Conservation (phyloP, 30 jellyfish, hydroid and myxozoan species). For the Euphysa ruthae region DNA sequence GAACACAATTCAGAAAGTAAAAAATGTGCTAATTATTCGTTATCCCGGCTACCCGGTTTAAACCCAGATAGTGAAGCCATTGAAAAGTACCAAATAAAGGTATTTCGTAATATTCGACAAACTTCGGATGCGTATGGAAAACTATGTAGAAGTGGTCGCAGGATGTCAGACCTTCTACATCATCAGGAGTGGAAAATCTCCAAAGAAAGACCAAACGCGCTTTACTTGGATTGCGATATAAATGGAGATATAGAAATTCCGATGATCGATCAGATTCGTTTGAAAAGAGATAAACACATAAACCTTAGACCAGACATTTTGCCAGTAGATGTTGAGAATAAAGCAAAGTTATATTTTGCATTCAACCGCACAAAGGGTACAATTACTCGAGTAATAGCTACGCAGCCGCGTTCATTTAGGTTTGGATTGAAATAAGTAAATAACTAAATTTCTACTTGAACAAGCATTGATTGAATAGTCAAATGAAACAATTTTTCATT, state of each 20-base stretch:
- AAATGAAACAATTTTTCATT: too few species aligned
- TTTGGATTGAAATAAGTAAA: too few species aligned
- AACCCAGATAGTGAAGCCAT: conserved; percentile 73
- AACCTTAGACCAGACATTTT: conserved; percentile 13
- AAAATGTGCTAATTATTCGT: not conserved
- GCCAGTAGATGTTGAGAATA: conserved; percentile 21
- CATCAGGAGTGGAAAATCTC: not conserved
- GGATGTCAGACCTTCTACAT: conserved; percentile 8
- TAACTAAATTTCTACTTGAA: too few species aligned
- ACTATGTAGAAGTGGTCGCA: conserved; percentile 20
- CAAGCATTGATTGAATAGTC: too few species aligned
- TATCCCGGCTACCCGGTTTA: conserved; percentile 78
- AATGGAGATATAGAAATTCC: conserved; percentile 3
- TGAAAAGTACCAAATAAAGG: conserved; percentile 68
- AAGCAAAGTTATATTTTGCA: conserved; percentile 24
- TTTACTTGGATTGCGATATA: not conserved
- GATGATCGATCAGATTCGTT: conserved; percentile 7
- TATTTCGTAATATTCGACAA: conserved; percentile 45
- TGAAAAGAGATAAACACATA: not conserved
- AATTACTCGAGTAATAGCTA: conserved; percentile 31
- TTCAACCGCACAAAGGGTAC: conserved; percentile 23
- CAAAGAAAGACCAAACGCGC: not conserved
- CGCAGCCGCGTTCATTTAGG: conserved; percentile 21
- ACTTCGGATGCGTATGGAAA: not conserved
- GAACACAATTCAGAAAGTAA: not conserved